phyloP scores from a whole-genome alignment of 23 tunicate genomes.

The Clavelina lepadiformis region DNA sequence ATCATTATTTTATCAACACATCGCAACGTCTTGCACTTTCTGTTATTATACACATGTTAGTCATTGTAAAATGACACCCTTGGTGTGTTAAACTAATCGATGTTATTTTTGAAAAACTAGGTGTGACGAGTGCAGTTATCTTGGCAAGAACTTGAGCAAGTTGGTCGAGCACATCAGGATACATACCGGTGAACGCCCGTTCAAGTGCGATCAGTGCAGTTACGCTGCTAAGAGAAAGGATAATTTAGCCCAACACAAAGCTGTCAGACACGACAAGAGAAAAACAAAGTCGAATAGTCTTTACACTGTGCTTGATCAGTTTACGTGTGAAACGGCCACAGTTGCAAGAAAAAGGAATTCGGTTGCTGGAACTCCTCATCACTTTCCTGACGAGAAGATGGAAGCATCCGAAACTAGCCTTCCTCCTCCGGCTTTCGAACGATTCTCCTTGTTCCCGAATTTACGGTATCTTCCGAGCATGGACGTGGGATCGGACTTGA shows the following conservation, averaged over 20 bases:
- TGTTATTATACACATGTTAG: background rate
- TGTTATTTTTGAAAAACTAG: conserved; percentile 20
- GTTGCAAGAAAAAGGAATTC: background rate
- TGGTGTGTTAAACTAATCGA: background rate
- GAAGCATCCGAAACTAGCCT: background rate
- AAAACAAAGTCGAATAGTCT: conserved; percentile 29
- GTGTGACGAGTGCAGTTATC: conserved; percentile 81
- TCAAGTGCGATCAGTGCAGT: conserved; percentile 93
- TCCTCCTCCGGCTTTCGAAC: background rate
- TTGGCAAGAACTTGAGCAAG: conserved; percentile 92
- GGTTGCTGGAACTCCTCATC: too few species aligned
- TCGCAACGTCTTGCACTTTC: too few species aligned
- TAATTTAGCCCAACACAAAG: conserved; percentile 88
- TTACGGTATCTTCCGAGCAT: background rate
- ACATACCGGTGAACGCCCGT: conserved; percentile 97
- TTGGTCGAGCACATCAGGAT: conserved; percentile 91
- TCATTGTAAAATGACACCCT: background rate
- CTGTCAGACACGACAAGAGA: conserved; percentile 83
- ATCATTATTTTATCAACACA: too few species aligned
- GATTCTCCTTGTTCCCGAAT: background rate
- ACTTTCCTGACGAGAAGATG: background rate
- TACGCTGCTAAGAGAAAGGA: conserved; percentile 97
- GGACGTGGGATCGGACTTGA: background rate
- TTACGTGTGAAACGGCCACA: conserved; percentile 2
- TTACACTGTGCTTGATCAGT: conserved; percentile 31